These are phyloP conservation scores for Ataeniobius toweri DNA, from an alignment of 2,797 vertebrate genomes.

Conservation along the genomic window DNA sequence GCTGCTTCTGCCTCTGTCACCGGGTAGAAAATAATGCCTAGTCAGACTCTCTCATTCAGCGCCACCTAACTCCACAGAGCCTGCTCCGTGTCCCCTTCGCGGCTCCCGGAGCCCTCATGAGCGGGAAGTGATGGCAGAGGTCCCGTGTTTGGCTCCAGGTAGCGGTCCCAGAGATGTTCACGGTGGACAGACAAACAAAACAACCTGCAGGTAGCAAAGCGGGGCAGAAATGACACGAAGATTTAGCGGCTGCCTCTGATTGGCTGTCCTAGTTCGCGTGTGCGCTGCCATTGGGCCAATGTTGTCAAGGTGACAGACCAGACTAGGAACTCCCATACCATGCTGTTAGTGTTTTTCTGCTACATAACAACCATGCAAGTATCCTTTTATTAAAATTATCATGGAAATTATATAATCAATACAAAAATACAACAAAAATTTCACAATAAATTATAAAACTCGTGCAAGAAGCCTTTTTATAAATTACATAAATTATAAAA, in stretches of 20 bases:
- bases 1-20: slow-evolving; percentile 72
- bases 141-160: slow-evolving; percentile 26
- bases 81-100: slow-evolving; percentile 60
- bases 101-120: slow-evolving; percentile 49
- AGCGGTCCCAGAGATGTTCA: slow-evolving; percentile 27
- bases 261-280: slow-evolving; percentile 77
- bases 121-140: slow-evolving; percentile 23
- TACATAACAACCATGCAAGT: neutral
- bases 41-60: slow-evolving; percentile 74
- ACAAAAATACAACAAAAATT: neutral
- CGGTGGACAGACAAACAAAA: slow-evolving; percentile 73
- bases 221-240: slow-evolving; percentile 71
- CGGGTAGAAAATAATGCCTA: slow-evolving; percentile 72
- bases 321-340: slow-evolving; percentile 70
- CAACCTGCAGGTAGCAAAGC: slow-evolving; percentile 64
- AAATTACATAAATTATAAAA: neutral
- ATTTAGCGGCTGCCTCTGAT: slow-evolving; percentile 63
- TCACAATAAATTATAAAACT: neutral
- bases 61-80: slow-evolving; percentile 52
- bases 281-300: slow-evolving; percentile 80
- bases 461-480: neutral
- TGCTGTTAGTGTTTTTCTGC: slow-evolving; percentile 19
- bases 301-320: slow-evolving; percentile 82
- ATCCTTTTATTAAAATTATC: neutral
- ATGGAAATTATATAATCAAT: neutral